Evolutionary conservation across 2,888 invertebrate species (phyloP).

Genomic region (Exocentrus adspersus): DNA sequence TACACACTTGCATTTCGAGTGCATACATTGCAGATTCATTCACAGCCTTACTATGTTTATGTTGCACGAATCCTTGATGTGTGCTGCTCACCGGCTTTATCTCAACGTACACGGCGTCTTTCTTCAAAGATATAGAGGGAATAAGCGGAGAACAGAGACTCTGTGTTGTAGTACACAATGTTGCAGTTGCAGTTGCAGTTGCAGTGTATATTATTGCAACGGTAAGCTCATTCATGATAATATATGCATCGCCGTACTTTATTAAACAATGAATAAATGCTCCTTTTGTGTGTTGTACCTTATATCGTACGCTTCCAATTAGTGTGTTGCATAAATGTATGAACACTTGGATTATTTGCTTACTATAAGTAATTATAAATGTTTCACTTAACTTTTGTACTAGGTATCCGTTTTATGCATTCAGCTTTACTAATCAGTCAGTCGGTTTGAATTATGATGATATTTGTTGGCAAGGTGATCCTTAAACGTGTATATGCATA

Average conservation of each 20-base stretch:
- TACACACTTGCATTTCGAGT: slow-evolving; percentile 28
- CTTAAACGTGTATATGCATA: not conserved
- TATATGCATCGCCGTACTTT: slow-evolving; percentile 43
- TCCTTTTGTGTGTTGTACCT: slow-evolving; percentile 35
- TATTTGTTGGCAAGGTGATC: not conserved
- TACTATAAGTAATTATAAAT: slow-evolving; percentile 40
- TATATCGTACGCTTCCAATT: slow-evolving; percentile 34
- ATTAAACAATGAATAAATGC: slow-evolving; percentile 45
- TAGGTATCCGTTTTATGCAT: slow-evolving; percentile 25
- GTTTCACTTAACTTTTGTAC: slow-evolving; percentile 32
- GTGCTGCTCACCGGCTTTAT: slow-evolving; percentile 26
- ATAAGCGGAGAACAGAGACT: slow-evolving; percentile 29
- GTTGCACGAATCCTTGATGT: slow-evolving; percentile 32
- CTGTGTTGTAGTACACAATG: slow-evolving; percentile 32
- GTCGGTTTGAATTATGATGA: not conserved
- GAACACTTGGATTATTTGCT: slow-evolving; percentile 38
- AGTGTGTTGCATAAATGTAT: slow-evolving; percentile 39
- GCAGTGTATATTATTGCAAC: slow-evolving; percentile 33
- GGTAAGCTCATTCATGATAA: slow-evolving; percentile 39
- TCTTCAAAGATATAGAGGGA: slow-evolving; percentile 19
- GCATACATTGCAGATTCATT: slow-evolving; percentile 32
- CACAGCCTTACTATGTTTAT: slow-evolving; percentile 29
- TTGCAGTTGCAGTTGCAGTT: no score
- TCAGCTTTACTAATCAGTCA: slow-evolving; percentile 27
- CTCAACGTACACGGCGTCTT: slow-evolving; percentile 27